Base-by-base conservation (phyloP, 2,888 invertebrate genomes). In the Chrysodeixis includens region DNA sequence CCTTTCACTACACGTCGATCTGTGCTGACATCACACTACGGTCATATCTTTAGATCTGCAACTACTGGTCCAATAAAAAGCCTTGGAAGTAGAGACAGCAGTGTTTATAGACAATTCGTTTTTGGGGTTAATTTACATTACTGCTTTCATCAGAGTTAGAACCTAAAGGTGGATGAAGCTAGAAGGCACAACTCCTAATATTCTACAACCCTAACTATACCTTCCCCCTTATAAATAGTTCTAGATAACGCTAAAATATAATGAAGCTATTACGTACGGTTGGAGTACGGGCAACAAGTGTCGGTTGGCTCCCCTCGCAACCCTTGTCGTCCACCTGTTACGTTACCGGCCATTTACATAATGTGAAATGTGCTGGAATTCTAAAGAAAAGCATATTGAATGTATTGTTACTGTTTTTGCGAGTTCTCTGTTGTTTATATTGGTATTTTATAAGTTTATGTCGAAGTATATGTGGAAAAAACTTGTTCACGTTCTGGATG, bases 321-420 rank as follows among this genome's bases (percentile, higher is more conserved):
- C 88, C 89, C 89, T 82, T 82, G 83, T 84, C 77, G 58, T 71
- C 88, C 92, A 92, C 92, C 92, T 92, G 92, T 92, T 91, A 84
- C 84, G 62, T 75, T 83, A 74, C 52, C 66, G 46, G 81, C 71
- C 83, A 85, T 85, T 88, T 70, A 81, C 83, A 84, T 84, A 80
- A 81, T 74, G 73, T 80, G 67, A 78, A 81, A 78, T 80, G 76
- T 63, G 66, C 78, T 70, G 73, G 74, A 73, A 80, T 80, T 73
- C 56, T 76, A 69, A 77, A 76, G 72, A 74, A 79, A 76, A 57
- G 69, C 73, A 68, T 73, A 76, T 72, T 69, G 72, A 74, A 60
- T 63, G 69, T 75, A 74, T 82, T 82, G 74, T 86, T 81, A 69
- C 67, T 62, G 63, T 76, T 71, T 66, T 69, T 67, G 61, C 61